Percentiles rank a stretch among this genome's conserved stretches.
These are phyloP conservation scores for Diplosoma virens DNA, from an alignment of 23 tunicate genomes.

Conservation along the genomic window DNA sequence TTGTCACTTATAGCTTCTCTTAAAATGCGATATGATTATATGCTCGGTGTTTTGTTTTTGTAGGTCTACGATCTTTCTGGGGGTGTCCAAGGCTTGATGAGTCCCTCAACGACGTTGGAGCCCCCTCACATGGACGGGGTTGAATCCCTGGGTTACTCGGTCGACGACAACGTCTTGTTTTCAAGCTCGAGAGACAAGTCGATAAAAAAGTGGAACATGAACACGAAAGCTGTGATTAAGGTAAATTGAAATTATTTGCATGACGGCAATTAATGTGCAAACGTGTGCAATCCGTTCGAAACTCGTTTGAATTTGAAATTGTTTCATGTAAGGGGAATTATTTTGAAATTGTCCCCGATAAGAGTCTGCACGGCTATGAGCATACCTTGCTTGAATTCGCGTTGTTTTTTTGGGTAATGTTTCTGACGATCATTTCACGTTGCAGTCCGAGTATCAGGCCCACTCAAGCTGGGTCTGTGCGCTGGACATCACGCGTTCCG, in stretches of 20 bases:
- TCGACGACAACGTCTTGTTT: constrained; percentile 47
- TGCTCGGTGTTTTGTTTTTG: background rate
- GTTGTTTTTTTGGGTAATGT: too few relatives aligned
- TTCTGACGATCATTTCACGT: too few relatives aligned
- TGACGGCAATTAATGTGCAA: too few relatives aligned
- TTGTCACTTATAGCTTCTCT: too few relatives aligned
- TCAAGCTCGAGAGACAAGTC: constrained; percentile 91
- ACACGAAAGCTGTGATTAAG: constrained; percentile 39
- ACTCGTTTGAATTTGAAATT: too few relatives aligned
- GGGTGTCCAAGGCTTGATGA: constrained; percentile 39
- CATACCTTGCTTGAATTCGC: too few relatives aligned
- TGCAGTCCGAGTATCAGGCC: constrained; percentile 69
- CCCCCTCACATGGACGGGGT: constrained; percentile 98
- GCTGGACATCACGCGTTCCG: constrained; percentile 47
- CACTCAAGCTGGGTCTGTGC: constrained; percentile 85
- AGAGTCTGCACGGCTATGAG: too few relatives aligned
- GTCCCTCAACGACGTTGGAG: constrained; percentile 48
- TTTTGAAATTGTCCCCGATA: too few relatives aligned
- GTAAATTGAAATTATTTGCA: constrained; percentile 22
- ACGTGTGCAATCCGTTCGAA: too few relatives aligned
- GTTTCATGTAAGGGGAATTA: too few relatives aligned
- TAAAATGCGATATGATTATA: background rate
- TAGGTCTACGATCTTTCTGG: constrained; percentile 54
- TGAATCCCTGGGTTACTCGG: constrained; percentile 54
- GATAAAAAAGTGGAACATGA: constrained; percentile 86